Conservation (phyloP, 2,113 vertebrate species). For the Nanorana parkeri region DNA sequence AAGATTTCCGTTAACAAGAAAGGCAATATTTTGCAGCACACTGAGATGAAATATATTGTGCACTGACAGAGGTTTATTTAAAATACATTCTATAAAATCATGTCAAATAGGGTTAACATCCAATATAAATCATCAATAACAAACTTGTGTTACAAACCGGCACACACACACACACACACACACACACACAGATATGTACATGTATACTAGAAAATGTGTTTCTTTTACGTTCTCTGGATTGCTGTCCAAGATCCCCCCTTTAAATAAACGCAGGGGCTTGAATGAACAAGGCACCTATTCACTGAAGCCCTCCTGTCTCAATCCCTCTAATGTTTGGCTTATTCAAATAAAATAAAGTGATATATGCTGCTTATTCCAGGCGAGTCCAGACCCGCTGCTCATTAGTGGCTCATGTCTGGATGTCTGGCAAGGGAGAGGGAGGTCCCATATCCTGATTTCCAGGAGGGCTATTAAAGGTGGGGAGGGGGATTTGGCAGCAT, state of each 20-base stretch:
- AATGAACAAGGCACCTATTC: slow-evolving; percentile 57
- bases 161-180: slow-evolving; percentile 17
- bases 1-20: too few relatives aligned
- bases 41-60: too few relatives aligned
- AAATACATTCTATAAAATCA: too few relatives aligned
- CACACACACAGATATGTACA: slow-evolving; percentile 31
- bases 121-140: too few relatives aligned
- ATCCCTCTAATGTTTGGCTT: slow-evolving; percentile 58
- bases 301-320: slow-evolving; percentile 46
- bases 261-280: slow-evolving; percentile 54
- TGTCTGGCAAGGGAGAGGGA: slow-evolving; percentile 54
- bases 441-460: slow-evolving; percentile 56
- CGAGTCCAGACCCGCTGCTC: slow-evolving; percentile 55
- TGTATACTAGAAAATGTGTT: slow-evolving; percentile 35
- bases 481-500: slow-evolving; percentile 42
- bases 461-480: slow-evolving; percentile 49
- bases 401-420: slow-evolving; percentile 57
- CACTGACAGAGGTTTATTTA: too few relatives aligned
- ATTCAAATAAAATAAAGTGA: slow-evolving; percentile 59
- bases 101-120: too few relatives aligned
- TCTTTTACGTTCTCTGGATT: slow-evolving; percentile 44
- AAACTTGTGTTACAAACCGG: not conserved
- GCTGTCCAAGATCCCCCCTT: slow-evolving; percentile 51
- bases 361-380: slow-evolving; percentile 56
- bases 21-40: too few relatives aligned